Conservation (phyloP, 2,113 vertebrate species). For the Oplegnathus fasciatus region DNA sequence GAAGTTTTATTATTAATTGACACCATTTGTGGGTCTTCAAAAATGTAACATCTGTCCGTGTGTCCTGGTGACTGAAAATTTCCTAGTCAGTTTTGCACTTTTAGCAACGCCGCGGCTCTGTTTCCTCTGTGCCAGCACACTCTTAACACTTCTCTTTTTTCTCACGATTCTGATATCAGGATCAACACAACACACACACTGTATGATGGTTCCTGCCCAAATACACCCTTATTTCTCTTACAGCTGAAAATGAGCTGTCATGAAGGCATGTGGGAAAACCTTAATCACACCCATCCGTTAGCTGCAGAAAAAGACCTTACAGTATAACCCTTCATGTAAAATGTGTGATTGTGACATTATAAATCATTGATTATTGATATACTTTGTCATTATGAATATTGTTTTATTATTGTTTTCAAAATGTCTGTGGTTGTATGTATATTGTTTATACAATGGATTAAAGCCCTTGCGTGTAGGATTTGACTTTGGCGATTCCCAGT, state of each 20-base stretch:
- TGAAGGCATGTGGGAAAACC: background rate
- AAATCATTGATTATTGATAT: background rate
- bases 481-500: background rate
- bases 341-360: background rate
- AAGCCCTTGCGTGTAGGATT: background rate
- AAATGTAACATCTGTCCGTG: background rate
- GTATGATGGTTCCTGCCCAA: background rate
- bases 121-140: background rate
- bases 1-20: background rate
- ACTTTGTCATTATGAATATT: background rate
- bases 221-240: background rate
- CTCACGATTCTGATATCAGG: background rate
- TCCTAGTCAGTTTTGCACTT: background rate
- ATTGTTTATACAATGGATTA: background rate
- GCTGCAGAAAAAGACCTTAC: background rate
- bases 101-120: rapidly evolving
- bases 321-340: background rate
- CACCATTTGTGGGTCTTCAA: background rate
- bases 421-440: background rate
- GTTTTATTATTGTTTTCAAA: background rate
- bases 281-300: background rate
- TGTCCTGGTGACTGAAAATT: background rate
- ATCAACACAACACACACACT: background rate
- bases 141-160: background rate
- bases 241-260: too few species aligned